phyloP scores from a whole-genome alignment of 2,113 vertebrate species.

The Scolopax mira region DNA sequence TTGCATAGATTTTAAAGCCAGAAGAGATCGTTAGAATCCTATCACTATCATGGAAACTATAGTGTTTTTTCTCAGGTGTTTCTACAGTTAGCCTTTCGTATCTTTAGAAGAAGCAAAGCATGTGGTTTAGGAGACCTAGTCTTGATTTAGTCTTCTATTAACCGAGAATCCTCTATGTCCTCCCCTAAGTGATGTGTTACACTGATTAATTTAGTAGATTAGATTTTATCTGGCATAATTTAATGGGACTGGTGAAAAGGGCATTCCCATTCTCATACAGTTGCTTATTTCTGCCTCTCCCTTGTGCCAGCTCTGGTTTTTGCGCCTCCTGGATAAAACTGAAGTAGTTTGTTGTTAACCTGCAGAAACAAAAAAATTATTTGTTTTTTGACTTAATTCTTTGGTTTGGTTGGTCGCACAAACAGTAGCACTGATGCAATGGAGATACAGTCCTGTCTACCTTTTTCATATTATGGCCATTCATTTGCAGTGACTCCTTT shows the following conservation, averaged over 20 bases:
- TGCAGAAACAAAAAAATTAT: neutral
- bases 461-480: too few relatives aligned
- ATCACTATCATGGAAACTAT: neutral
- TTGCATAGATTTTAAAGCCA: neutral
- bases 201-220: slow-evolving; percentile 1
- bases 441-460: neutral
- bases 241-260: slow-evolving; percentile 11
- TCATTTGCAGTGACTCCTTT: neutral
- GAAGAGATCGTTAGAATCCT: neutral
- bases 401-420: neutral
- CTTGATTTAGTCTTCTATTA: neutral
- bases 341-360: neutral
- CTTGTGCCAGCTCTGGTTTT: neutral
- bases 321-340: neutral
- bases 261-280: neutral
- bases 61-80: neutral
- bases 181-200: neutral
- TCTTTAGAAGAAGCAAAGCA: neutral
- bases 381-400: neutral
- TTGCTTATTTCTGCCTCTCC: neutral
- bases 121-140: neutral
- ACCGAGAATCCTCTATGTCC: neutral
- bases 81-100: neutral
- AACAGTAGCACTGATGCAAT: neutral
- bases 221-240: neutral